Evolutionary conservation across 2,113 vertebrate genomes (phyloP).

Genomic region (Chloebia gouldiae): DNA sequence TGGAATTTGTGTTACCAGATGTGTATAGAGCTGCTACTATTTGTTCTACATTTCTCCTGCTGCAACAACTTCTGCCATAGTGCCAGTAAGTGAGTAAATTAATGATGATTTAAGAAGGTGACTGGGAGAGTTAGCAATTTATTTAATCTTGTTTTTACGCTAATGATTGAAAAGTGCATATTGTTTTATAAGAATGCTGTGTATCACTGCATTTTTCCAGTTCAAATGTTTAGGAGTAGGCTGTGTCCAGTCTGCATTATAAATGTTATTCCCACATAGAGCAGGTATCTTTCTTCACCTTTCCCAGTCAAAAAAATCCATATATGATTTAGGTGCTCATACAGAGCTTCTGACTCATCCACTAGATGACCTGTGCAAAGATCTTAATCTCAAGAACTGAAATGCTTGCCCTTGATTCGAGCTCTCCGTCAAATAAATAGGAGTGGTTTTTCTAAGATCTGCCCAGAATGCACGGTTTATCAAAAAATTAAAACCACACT

Average conservation of each 20-base stretch:
- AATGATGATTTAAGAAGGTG: neutral
- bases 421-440: neutral
- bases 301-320: neutral
- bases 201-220: neutral
- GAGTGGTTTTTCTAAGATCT: neutral
- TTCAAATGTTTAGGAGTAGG: neutral
- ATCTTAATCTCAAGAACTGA: neutral
- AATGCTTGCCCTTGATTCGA: neutral
- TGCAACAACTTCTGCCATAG: neutral
- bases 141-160: neutral
- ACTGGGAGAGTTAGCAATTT: neutral
- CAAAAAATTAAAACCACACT: neutral
- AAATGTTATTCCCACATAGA: neutral
- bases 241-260: neutral
- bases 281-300: neutral
- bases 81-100: neutral
- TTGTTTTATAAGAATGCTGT: neutral
- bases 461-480: neutral
- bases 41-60: neutral
- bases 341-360: neutral
- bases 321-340: neutral
- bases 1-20: neutral
- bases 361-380: neutral
- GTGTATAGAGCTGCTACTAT: neutral
- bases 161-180: neutral